Evolutionary conservation across 2,797 vertebrate species (phyloP).

Genomic region (Fistularia commersonii): DNA sequence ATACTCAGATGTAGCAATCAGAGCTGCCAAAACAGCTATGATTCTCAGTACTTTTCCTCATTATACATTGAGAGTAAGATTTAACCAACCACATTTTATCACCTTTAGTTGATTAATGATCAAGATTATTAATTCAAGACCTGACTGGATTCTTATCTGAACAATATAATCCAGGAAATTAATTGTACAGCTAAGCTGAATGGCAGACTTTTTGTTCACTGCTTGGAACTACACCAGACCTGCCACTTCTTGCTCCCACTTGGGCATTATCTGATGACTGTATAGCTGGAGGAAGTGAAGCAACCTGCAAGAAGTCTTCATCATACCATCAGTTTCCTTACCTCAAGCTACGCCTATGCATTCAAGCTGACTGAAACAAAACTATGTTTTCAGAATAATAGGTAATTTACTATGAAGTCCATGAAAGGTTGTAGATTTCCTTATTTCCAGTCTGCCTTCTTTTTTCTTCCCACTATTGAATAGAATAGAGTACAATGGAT

Average conservation of each 20-base stretch:
- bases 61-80: conserved; percentile 53
- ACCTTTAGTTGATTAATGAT: conserved; percentile 62
- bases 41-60: conserved; percentile 51
- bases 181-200: background rate
- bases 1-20: conserved; percentile 48
- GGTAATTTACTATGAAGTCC: conserved; percentile 11
- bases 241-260: conserved; percentile 49
- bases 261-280: conserved; percentile 51
- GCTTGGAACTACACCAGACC: conserved; percentile 26
- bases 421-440: too few relatives aligned
- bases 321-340: conserved; percentile 51
- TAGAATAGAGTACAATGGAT: too few relatives aligned
- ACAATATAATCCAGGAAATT: conserved; percentile 24
- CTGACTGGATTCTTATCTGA: conserved; percentile 34
- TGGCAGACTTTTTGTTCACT: background rate
- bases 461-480: too few relatives aligned
- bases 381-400: conserved; percentile 9
- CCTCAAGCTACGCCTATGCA: conserved; percentile 17
- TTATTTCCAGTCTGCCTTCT: too few relatives aligned
- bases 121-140: conserved; percentile 41
- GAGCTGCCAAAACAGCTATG: conserved; percentile 56
- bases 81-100: conserved; percentile 35
- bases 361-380: too few relatives aligned
- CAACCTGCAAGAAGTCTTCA: conserved; percentile 53
- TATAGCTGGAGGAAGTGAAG: conserved; percentile 59